Percentiles rank a stretch among this genome's conserved stretches.
Evolutionary conservation across 2,113 vertebrate genomes (phyloP).

Genomic region (Chionomys nivalis): DNA sequence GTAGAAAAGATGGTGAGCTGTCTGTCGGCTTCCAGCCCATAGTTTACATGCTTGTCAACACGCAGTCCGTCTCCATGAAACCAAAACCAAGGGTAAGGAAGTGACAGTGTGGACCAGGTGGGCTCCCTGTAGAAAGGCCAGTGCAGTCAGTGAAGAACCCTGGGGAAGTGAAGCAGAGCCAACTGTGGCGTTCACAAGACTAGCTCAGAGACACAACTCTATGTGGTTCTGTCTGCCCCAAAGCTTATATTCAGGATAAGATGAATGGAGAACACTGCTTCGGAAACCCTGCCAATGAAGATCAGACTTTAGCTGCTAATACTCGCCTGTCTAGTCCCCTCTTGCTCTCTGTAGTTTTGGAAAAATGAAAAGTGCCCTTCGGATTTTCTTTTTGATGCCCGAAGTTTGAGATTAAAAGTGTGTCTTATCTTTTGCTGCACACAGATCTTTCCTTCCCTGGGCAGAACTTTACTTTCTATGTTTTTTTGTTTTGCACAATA

Average conservation of each 20-base stretch:
- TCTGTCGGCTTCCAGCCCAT: not conserved
- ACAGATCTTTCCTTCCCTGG: constrained; percentile 54
- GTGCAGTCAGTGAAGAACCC: not conserved
- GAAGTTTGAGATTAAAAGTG: constrained; percentile 65
- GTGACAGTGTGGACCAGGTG: not conserved
- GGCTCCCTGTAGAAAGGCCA: not conserved
- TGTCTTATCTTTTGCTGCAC: constrained; percentile 71
- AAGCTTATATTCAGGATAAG: not conserved
- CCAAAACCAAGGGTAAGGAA: constrained; percentile 22
- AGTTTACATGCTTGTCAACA: constrained; percentile 1
- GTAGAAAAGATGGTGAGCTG: not conserved
- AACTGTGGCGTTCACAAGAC: not conserved
- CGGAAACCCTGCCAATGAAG: constrained; percentile 68
- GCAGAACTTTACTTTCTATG: constrained; percentile 78
- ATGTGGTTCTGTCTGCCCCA: not conserved
- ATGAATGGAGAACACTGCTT: constrained; percentile 50
- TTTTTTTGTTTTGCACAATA: constrained; percentile 84
- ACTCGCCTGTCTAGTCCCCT: constrained; percentile 45
- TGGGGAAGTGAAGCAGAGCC: not conserved
- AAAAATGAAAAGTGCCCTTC: constrained; percentile 84
- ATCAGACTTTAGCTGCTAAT: constrained; percentile 69
- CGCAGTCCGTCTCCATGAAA: not conserved
- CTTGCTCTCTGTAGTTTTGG: constrained; percentile 68
- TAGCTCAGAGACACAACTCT: not conserved
- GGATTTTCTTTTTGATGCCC: constrained; percentile 81